Base-by-base conservation (phyloP, 1,140 invertebrate genomes). In the Antheraea mylitta region DNA sequence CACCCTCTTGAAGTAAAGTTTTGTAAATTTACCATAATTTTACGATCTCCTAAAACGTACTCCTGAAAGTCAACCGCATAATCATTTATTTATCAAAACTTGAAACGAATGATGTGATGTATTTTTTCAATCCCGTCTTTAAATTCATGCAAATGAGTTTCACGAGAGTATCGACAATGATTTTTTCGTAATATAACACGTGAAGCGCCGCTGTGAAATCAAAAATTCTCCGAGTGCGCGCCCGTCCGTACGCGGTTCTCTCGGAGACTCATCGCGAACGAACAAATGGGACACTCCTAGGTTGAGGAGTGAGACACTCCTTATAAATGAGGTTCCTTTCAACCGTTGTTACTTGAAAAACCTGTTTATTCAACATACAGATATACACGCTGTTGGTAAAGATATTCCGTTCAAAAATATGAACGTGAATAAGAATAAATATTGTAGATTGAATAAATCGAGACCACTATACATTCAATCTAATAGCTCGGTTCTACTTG, bases 251-350 rank as follows among this genome's bases (percentile, higher is more conserved):
- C 73, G 64, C 68, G 65, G 73, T 74, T 71, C 76, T 74, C 75
- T 58, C 74, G 78, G 76, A 83, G 81, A 78, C 81, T 83, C 81
- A 81, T 83, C 76, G 75, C 65, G 78, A 73, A 72, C 71, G 70
- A 75, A 81, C 77, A 83, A 83, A 83, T 76, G 78, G 73, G 75
- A 77, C 72, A 74, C 79, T 79, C 80, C 77, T 76, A 72, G 63
- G 68, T 74, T 66, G 71, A 72, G 22, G 69, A 78, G 75, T 72
- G 75, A 80, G 72, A 80, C 78, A 81, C 81, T 83, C 81, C 67
- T 78, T 68, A 73, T 73, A 83, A 83, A 83, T 83, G 79, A 83
- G 81, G 66, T 73, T 78, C 77, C 81, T 81, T 83, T 83, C 79
- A 81, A 53, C 45, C 11, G 45, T 53, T 53, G 45, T 53, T n/a